These are phyloP conservation scores for Zonitis immaculata DNA, from an alignment of 2,888 invertebrate species.

Conservation along the genomic window DNA sequence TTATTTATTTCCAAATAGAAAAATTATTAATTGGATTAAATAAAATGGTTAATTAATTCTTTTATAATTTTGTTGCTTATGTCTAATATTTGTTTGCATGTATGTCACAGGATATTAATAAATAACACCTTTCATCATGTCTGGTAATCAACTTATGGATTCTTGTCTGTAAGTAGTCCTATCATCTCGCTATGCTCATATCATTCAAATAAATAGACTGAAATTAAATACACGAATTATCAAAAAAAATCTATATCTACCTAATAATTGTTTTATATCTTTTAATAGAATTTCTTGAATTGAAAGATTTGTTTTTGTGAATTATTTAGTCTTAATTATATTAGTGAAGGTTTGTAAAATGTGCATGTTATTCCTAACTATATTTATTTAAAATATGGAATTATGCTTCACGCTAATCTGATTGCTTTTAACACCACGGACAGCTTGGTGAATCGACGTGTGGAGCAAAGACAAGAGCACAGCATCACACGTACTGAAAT, in stretches of 20 bases:
- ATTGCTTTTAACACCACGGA: constrained; percentile 39
- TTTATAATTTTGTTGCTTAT: constrained; percentile 25
- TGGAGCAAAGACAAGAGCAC: constrained; percentile 64
- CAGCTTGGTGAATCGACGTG: constrained; percentile 65
- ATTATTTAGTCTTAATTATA: neutral
- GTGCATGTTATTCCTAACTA: constrained; percentile 7
- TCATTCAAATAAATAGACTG: neutral
- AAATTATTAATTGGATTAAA: constrained; percentile 15
- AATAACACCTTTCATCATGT: constrained; percentile 50
- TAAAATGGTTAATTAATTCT: constrained; percentile 28
- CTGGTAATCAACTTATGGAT: constrained; percentile 62
- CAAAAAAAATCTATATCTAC: neutral
- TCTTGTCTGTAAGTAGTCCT: constrained; percentile 58
- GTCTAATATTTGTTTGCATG: constrained; percentile 40
- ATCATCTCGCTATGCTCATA: neutral
- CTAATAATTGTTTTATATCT: constrained; percentile 1
- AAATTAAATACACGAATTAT: constrained; percentile 4
- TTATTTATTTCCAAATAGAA: constrained; percentile 17
- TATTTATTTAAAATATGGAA: constrained; percentile 9
- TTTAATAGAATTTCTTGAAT: constrained; percentile 3
- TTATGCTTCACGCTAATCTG: constrained; percentile 34
- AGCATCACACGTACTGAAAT: constrained; percentile 64
- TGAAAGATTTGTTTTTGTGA: neutral
- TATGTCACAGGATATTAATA: constrained; percentile 39
- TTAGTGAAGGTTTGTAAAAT: neutral